Base-by-base conservation (phyloP, 2,888 invertebrate species). In the Drosophila demipolita region DNA sequence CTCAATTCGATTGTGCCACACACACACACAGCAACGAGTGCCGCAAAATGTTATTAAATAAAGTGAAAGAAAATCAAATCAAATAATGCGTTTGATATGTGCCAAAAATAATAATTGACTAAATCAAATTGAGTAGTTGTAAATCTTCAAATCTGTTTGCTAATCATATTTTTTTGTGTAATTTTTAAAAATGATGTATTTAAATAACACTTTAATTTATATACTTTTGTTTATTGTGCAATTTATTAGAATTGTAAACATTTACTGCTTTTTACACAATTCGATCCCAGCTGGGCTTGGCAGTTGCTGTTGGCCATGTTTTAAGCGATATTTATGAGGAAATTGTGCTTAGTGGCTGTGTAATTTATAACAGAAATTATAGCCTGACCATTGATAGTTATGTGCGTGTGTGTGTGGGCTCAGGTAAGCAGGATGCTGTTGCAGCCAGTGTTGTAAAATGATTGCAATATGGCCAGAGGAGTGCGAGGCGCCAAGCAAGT, bases 371-470 rank as follows among this genome's bases (percentile, higher is more conserved):
- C 52, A 20, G 15, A 29, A 20, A 40, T 61, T 42, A 63, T 42
- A 55, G 35, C 26, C 26, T 55, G 66, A 42, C 40, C 35, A 52
- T 12, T 33, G 42, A 29, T 11, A 29, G n/a, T 29, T 20, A 15
- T 33, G 42, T 12, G 29, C 6, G 29, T 29, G 29, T 38, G 23
- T 40, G 40, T 17, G 45, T 35, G 38, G 23, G 33, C 48, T 9
- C 57, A 54, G 55, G 64, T 73, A 72, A 49, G 29, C 45, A 53
- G 59, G 72, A 53, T 53, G 72, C 57, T 48, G 48, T 36, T 53
- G 77, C 74, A 61, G 55, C 53, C 65, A 77, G 75, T 77, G 79
- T 75, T 79, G 80, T 42, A 45, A 55, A 77, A 69, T 62, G 68
- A 50, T 52, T 58, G 74, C 74, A 23, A 78, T 67, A 67, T 78